A percentile compares a stretch with the other conserved stretches of the same genome.
phyloP scores from a whole-genome alignment of 2,888 invertebrate species.

The Apotomis turbidana region DNA sequence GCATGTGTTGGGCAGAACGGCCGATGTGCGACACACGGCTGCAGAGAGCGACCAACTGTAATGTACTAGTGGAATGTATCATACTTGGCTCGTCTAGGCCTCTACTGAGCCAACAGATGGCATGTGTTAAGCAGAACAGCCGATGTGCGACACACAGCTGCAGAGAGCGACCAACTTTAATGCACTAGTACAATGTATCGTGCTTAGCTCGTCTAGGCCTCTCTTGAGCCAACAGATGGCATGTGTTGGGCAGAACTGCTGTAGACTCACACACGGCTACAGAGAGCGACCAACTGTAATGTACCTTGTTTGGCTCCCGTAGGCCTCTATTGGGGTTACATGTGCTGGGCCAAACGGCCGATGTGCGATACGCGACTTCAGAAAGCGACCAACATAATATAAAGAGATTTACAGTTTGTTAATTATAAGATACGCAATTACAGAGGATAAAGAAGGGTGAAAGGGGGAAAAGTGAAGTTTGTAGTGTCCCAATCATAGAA shows the following conservation, averaged over 20 bases:
- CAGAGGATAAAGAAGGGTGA: slow-evolving; percentile 63
- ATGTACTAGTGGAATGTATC: slow-evolving; percentile 65
- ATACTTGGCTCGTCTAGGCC: slow-evolving; percentile 57
- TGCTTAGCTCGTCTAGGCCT: slow-evolving; percentile 57
- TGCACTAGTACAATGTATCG: slow-evolving; percentile 64
- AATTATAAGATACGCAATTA: no score
- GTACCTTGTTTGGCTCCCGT: slow-evolving; percentile 58
- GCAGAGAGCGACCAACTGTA: slow-evolving; percentile 5
- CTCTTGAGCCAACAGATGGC: slow-evolving; percentile 61
- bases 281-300: slow-evolving; percentile 3
- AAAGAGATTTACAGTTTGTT: no score
- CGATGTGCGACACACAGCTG: slow-evolving; percentile 41
- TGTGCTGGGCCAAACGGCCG: slow-evolving; percentile 52
- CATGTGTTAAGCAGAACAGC: slow-evolving; percentile 53
- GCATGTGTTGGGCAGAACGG: slow-evolving; percentile 55
- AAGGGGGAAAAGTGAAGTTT: slow-evolving; percentile 65
- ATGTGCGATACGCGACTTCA: slow-evolving; percentile 39
- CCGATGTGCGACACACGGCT: slow-evolving; percentile 43
- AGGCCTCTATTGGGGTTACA: slow-evolving; percentile 58
- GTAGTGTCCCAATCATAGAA: no score
- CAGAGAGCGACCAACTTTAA: slow-evolving; percentile 1
- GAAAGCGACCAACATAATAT: background rate
- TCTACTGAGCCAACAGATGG: slow-evolving; percentile 61
- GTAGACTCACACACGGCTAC: slow-evolving; percentile 43
- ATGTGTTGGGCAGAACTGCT: slow-evolving; percentile 53